phyloP scores from a whole-genome alignment of 2,888 invertebrate genomes.

The Pseudeuparius sepicola region DNA sequence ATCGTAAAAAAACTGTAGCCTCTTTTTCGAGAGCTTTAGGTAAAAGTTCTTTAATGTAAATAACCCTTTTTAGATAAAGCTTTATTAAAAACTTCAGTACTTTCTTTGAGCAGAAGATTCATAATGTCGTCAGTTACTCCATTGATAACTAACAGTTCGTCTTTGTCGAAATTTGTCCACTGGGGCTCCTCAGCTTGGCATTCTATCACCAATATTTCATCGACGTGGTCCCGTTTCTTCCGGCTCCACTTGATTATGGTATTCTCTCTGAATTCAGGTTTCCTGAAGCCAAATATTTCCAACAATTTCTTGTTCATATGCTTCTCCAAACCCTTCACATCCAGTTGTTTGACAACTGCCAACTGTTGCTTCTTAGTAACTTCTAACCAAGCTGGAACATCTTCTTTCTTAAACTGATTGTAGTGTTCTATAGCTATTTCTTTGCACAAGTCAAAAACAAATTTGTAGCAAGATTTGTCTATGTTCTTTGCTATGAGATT shows the following conservation, averaged over 20 bases:
- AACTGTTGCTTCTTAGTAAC: constrained; percentile 32
- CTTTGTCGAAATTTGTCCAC: constrained; percentile 65
- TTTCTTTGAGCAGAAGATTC: constrained; percentile 43
- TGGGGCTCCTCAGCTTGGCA: constrained; percentile 57
- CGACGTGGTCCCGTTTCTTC: constrained; percentile 59
- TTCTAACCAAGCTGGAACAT: constrained; percentile 45
- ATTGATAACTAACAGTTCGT: constrained; percentile 59
- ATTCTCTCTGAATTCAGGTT: constrained; percentile 44
- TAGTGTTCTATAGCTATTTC: constrained; percentile 47
- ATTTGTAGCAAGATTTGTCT: constrained; percentile 45
- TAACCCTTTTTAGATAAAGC: constrained; percentile 26
- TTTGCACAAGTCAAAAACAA: constrained; percentile 53
- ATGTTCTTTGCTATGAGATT: constrained; percentile 30
- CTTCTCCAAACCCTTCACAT: constrained; percentile 40
- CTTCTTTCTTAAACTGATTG: constrained; percentile 38
- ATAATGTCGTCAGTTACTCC: constrained; percentile 49
- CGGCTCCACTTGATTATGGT: constrained; percentile 51
- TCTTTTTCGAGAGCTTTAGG: too few species aligned
- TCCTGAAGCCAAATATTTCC: constrained; percentile 45
- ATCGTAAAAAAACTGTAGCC: too few species aligned
- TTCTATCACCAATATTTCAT: constrained; percentile 60
- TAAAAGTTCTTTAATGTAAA: too few species aligned
- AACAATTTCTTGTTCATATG: constrained; percentile 44
- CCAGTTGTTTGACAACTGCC: constrained; percentile 40
- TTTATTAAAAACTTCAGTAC: constrained; percentile 31